These are phyloP conservation scores for Pristionchus fissidentatus DNA, from an alignment of 2,888 invertebrate genomes.

Conservation along the genomic window DNA sequence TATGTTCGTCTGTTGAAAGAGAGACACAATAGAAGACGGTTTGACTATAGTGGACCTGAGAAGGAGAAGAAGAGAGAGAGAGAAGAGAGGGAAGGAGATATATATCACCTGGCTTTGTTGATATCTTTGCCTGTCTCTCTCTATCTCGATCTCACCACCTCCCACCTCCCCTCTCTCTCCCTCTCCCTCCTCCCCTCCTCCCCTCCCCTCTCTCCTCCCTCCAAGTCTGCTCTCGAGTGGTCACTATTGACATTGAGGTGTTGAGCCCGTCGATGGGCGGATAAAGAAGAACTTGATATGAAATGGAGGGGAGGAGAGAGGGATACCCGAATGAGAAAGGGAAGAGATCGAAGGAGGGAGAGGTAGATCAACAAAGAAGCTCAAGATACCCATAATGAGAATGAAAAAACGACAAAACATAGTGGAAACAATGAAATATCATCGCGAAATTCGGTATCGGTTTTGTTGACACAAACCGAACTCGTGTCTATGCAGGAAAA, in stretches of 20 bases:
- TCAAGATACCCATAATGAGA: too few species aligned
- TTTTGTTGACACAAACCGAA: too few species aligned
- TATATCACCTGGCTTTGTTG: conserved; percentile 19
- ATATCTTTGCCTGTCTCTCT: conserved; percentile 16
- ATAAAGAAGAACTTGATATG: conserved; percentile 40
- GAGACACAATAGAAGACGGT: conserved; percentile 25
- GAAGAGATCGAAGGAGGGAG: neutral
- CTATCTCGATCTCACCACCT: neutral
- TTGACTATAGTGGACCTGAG: conserved; percentile 26
- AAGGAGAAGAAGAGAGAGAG: neutral
- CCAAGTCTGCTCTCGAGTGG: conserved; percentile 28
- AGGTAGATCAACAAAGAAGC: too few species aligned
- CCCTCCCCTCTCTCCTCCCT: neutral
- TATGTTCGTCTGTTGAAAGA: neutral
- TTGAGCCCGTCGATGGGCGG: neutral
- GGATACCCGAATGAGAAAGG: neutral
- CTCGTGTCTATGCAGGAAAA: too few species aligned
- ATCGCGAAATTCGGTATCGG: too few species aligned
- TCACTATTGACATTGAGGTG: conserved; percentile 31
- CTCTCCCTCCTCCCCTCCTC: neutral
- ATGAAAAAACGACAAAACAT: too few species aligned
- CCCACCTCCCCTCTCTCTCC: conserved; percentile 3
- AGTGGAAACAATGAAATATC: too few species aligned
- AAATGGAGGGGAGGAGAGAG: neutral
- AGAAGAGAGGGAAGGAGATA: neutral